Conservation (phyloP, 2,888 invertebrate genomes). For the Onchidella celtica region DNA sequence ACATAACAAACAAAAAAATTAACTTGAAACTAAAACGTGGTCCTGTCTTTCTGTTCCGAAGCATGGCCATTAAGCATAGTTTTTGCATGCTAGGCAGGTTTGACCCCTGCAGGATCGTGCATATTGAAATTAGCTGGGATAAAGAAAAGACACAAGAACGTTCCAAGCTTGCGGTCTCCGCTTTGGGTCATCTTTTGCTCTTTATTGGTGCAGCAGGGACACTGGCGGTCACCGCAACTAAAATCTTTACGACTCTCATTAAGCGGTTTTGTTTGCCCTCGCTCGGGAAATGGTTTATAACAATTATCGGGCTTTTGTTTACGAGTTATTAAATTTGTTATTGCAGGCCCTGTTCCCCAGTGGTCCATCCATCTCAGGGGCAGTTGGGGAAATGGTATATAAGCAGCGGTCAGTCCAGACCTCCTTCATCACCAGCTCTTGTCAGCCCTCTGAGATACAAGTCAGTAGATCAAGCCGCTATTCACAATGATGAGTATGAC, state of each 20-base stretch:
- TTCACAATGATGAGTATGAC: neutral
- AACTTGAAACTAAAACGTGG: no score
- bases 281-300: neutral
- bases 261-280: neutral
- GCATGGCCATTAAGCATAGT: no score
- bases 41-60: no score
- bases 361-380: neutral
- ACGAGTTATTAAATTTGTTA: neutral
- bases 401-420: neutral
- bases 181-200: no score
- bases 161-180: no score
- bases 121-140: no score
- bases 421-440: neutral
- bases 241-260: neutral
- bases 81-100: no score
- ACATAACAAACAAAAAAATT: no score
- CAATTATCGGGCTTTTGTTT: neutral
- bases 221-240: neutral
- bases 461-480: no score
- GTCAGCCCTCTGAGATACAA: neutral
- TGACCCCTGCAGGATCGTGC: no score
- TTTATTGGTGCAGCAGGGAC: neutral
- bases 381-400: neutral
- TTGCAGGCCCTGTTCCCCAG: neutral
- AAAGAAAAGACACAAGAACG: no score